These are phyloP conservation scores for Urophycis tenuis DNA, from an alignment of 2,797 vertebrate genomes.

Conservation along the genomic window DNA sequence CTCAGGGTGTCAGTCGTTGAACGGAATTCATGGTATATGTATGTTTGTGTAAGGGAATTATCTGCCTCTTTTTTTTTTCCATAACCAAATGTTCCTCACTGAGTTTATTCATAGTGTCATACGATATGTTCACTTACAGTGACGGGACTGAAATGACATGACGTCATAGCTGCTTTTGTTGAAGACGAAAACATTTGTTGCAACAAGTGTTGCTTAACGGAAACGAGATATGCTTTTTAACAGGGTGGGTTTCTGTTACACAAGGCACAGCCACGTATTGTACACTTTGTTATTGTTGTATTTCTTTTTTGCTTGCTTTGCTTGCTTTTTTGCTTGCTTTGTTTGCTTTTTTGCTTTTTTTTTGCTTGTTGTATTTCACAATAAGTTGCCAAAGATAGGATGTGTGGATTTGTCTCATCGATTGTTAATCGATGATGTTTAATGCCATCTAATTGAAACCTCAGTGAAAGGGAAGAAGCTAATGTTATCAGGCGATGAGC, in stretches of 20 bases:
- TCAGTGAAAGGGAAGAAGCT: constrained; percentile 7
- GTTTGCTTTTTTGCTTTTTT: too few species aligned
- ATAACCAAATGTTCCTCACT: neutral
- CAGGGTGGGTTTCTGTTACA: too few species aligned
- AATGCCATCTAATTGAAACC: constrained; percentile 24
- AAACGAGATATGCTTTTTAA: too few species aligned
- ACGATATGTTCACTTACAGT: neutral
- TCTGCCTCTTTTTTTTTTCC: constrained; percentile 8
- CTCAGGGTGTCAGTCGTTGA: too few species aligned
- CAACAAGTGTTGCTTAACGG: neutral
- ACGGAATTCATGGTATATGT: neutral
- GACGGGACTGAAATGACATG: neutral
- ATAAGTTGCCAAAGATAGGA: too few species aligned
- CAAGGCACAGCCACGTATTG: too few species aligned
- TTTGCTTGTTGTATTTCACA: too few species aligned
- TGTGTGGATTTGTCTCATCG: too few species aligned
- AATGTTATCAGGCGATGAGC: neutral
- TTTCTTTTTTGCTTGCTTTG: too few species aligned
- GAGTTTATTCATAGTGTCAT: neutral
- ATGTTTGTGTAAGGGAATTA: constrained; percentile 1
- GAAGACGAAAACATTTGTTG: neutral
- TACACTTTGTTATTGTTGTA: too few species aligned
- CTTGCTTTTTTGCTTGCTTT: too few species aligned
- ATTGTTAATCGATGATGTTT: neutral
- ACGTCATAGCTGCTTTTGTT: neutral